Evolutionary conservation across 92 coral and sea anemone genomes (phyloP).

Genomic region (Montipora capitata): DNA sequence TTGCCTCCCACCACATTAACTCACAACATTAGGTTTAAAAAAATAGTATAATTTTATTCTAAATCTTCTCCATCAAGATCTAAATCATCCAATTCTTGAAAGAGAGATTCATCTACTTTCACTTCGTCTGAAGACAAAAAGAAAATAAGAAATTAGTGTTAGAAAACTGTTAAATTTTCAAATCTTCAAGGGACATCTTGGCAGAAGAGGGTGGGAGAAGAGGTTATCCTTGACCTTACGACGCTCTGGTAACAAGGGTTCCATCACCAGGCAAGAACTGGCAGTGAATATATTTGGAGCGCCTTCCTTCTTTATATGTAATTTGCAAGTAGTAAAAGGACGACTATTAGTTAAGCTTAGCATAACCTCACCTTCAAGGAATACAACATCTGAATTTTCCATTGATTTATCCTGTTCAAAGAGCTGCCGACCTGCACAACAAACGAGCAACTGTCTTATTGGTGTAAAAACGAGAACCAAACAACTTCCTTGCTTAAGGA

Average conservation of each 20-base stretch:
- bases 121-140: conserved; percentile 78
- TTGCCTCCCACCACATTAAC: background rate
- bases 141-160: background rate
- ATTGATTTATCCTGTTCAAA: conserved; percentile 93
- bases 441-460: background rate
- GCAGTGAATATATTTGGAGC: too few species aligned
- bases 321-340: too few species aligned
- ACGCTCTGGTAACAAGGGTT: too few species aligned
- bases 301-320: too few species aligned
- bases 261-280: too few species aligned
- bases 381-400: conserved; percentile 90
- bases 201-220: too few species aligned
- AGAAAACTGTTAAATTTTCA: too few species aligned
- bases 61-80: conserved; percentile 93
- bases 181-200: too few species aligned
- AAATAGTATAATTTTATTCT: conserved; percentile 38
- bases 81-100: conserved; percentile 96
- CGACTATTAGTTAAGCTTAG: too few species aligned
- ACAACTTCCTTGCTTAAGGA: background rate
- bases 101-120: conserved; percentile 96
- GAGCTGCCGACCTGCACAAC: conserved; percentile 84
- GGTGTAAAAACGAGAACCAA: background rate
- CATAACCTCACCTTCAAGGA: conserved; percentile 88
- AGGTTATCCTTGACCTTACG: too few species aligned
- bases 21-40: background rate